phyloP scores from a whole-genome alignment of 1,140 invertebrate species.

The Bombus terrestris region DNA sequence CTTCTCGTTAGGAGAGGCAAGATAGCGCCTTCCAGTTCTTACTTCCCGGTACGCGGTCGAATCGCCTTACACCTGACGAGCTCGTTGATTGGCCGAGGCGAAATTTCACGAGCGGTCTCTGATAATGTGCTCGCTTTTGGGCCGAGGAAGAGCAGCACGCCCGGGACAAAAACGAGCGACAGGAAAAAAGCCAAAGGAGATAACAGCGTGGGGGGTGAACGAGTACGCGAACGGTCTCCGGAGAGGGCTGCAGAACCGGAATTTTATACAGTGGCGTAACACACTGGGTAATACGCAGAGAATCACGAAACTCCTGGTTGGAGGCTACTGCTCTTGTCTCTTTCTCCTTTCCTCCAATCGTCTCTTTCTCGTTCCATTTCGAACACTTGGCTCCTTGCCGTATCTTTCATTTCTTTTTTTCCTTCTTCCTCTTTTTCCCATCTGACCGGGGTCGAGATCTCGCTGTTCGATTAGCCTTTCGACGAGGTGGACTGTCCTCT shows the following conservation, averaged over 20 bases:
- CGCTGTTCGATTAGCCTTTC: conserved; percentile 57
- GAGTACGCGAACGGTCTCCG: conserved; percentile 55
- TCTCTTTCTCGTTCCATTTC: neutral
- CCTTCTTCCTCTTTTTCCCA: neutral
- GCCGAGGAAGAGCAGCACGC: conserved; percentile 43
- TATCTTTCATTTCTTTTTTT: neutral
- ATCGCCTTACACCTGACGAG: conserved; percentile 59
- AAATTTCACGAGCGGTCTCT: conserved; percentile 61
- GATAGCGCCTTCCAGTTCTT: conserved; percentile 34
- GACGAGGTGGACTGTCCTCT: conserved; percentile 60
- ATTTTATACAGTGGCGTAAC: conserved; percentile 81
- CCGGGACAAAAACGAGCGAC: conserved; percentile 66
- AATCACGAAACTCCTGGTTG: conserved; percentile 69
- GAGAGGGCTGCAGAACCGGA: conserved; percentile 77
- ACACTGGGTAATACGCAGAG: conserved; percentile 73
- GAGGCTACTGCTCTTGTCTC: conserved; percentile 45
- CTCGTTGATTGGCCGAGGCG: conserved; percentile 69
- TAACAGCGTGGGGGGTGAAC: conserved; percentile 63
- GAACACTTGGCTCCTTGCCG: neutral
- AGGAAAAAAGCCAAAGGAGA: conserved; percentile 64
- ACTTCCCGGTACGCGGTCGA: conserved; percentile 10
- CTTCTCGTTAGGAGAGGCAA: conserved; percentile 39
- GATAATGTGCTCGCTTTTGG: conserved; percentile 70
- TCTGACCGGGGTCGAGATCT: conserved; percentile 54
- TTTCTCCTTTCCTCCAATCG: neutral